Conservation (phyloP, 2,888 invertebrate species). For the Eledone cirrhosa region DNA sequence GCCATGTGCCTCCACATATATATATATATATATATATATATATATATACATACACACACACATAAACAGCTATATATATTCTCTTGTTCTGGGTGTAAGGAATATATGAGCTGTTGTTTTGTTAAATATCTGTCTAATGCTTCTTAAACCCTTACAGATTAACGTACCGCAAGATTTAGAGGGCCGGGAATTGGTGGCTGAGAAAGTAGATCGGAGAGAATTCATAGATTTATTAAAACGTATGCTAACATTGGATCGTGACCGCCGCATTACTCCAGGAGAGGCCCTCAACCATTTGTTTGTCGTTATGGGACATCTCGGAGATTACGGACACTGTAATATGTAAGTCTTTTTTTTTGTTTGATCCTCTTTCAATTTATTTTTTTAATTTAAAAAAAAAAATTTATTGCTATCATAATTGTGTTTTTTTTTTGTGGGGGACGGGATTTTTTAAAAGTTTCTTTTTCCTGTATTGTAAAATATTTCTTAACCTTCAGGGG, state of each 20-base stretch:
- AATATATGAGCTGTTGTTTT: too few species aligned
- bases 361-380: too few species aligned
- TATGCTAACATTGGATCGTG: slow-evolving; percentile 98
- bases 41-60: too few species aligned
- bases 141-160: slow-evolving; percentile 51
- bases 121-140: too few species aligned
- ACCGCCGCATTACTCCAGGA: slow-evolving; percentile 92
- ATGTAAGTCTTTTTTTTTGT: slow-evolving; percentile 69
- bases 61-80: too few species aligned
- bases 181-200: slow-evolving; percentile 93
- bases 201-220: slow-evolving; percentile 95
- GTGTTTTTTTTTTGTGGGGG: too few species aligned
- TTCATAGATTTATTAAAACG: slow-evolving; percentile 97
- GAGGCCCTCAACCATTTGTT: slow-evolving; percentile 96
- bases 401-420: not conserved
- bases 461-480: too few species aligned
- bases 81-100: too few species aligned
- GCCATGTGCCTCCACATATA: too few species aligned
- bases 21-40: too few species aligned
- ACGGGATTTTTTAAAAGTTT: too few species aligned
- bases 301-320: slow-evolving; percentile 87
- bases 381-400: not conserved
- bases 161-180: slow-evolving; percentile 80
- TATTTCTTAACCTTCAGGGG: too few species aligned
- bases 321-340: slow-evolving; percentile 96